A percentile compares a stretch with the other conserved stretches of the same genome.
Evolutionary conservation across 2,888 invertebrate species (phyloP).

Genomic region (Spilarctia lutea): DNA sequence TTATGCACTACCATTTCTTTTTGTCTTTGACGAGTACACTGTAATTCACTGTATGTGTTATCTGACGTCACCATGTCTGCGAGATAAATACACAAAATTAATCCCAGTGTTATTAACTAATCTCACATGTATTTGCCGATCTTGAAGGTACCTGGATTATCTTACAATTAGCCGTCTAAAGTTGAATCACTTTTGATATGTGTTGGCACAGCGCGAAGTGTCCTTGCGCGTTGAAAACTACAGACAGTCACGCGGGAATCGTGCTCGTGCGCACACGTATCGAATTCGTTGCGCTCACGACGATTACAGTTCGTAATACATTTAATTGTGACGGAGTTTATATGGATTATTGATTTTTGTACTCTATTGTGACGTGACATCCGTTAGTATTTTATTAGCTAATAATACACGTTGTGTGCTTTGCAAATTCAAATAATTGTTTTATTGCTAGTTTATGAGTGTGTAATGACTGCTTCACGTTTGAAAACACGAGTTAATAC

Average conservation of each 20-base stretch:
- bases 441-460: constrained; percentile 14
- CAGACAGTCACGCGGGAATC: constrained; percentile 46
- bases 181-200: constrained; percentile 28
- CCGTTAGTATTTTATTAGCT: constrained; percentile 14
- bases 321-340: constrained; percentile 15
- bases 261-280: constrained; percentile 37
- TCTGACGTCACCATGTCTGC: constrained; percentile 12
- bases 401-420: background rate
- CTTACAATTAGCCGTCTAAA: constrained; percentile 30
- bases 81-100: constrained; percentile 9
- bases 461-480: constrained; percentile 13
- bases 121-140: constrained; percentile 10
- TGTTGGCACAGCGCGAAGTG: constrained; percentile 29
- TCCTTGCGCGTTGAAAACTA: constrained; percentile 45
- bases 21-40: constrained; percentile 1
- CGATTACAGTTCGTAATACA: constrained; percentile 12
- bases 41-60: constrained; percentile 5
- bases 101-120: background rate
- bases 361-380: background rate
- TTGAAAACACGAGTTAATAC: constrained; percentile 16
- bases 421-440: constrained; percentile 8
- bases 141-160: constrained; percentile 34
- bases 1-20: constrained; percentile 6
- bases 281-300: constrained; percentile 10
- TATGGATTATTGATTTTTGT: constrained; percentile 15